A percentile compares a stretch with the other conserved stretches of the same genome.
Evolutionary conservation across 1,140 invertebrate species (phyloP).

Genomic region (Brachionus manjavacas): DNA sequence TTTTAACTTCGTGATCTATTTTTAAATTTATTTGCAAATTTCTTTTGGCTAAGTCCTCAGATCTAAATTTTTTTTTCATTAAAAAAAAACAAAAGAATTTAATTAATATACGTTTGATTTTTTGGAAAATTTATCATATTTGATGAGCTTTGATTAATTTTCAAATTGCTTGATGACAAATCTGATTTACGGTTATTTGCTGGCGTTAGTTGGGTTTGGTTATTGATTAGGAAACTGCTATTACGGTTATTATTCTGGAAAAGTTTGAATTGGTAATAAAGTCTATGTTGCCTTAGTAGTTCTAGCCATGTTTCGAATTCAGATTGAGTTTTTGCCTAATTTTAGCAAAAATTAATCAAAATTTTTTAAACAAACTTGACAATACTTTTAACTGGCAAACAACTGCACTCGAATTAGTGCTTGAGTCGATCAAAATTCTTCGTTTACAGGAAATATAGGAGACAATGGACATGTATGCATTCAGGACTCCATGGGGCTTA

Average conservation of each 20-base stretch:
- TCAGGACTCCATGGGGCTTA: slow-evolving; percentile 18
- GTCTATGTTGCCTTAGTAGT: slow-evolving; percentile 69
- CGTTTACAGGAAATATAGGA: neutral
- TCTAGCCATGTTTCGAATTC: slow-evolving; percentile 70
- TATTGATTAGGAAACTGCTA: neutral
- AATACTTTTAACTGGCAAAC: slow-evolving; percentile 28
- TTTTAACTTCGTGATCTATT: slow-evolving; percentile 35
- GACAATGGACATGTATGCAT: slow-evolving; percentile 36
- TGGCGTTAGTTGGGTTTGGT: neutral
- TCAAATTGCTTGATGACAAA: neutral
- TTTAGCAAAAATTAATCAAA: neutral
- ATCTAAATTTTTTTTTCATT: neutral
- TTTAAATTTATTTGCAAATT: slow-evolving; percentile 33
- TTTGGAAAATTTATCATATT: neutral
- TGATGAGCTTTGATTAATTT: neutral
- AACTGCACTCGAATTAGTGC: slow-evolving; percentile 15
- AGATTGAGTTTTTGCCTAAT: slow-evolving; percentile 66
- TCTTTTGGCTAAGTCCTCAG: neutral
- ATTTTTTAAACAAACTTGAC: neutral
- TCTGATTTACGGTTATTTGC: neutral
- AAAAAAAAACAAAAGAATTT: neutral
- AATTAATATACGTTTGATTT: neutral
- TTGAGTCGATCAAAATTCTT: slow-evolving; percentile 33
- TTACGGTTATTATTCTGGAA: slow-evolving; percentile 48
- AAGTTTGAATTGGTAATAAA: slow-evolving; percentile 72